These are phyloP conservation scores for Rhodophaea formosa DNA, from an alignment of 2,888 invertebrate genomes.

Conservation along the genomic window DNA sequence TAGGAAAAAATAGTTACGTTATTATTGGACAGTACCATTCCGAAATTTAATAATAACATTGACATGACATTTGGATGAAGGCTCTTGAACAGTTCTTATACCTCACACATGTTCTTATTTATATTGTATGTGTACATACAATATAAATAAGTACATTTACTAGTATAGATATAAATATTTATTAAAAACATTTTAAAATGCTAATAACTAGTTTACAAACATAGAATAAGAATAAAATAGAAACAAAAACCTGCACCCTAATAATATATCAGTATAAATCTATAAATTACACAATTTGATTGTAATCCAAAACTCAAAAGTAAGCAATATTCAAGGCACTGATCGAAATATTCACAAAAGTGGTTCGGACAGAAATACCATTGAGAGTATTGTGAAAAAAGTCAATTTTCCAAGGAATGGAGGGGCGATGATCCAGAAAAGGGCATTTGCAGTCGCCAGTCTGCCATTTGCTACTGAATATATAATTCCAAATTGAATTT, in stretches of 20 bases:
- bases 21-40: too few relatives aligned
- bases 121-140: too few relatives aligned
- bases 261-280: not conserved
- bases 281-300: not conserved
- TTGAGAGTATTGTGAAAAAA: slow-evolving; percentile 14
- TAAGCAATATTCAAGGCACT: slow-evolving; percentile 11
- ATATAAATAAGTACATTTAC: too few relatives aligned
- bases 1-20: too few relatives aligned
- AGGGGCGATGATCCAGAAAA: slow-evolving; percentile 19
- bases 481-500: slow-evolving; percentile 19
- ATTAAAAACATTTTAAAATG: too few relatives aligned
- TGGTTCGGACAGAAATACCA: slow-evolving; percentile 5
- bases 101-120: too few relatives aligned
- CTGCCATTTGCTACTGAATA: slow-evolving; percentile 18
- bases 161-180: too few relatives aligned
- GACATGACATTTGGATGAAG: too few relatives aligned
- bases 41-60: too few relatives aligned
- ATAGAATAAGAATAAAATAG: too few relatives aligned
- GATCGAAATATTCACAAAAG: slow-evolving; percentile 6
- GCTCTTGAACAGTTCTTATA: too few relatives aligned
- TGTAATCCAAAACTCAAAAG: slow-evolving; percentile 7
- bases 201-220: too few relatives aligned
- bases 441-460: slow-evolving; percentile 15
- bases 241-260: not conserved
- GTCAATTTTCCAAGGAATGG: slow-evolving; percentile 16